Evolutionary conservation across 2,113 vertebrate genomes (phyloP).

Genomic region (Geothlypis trichas): DNA sequence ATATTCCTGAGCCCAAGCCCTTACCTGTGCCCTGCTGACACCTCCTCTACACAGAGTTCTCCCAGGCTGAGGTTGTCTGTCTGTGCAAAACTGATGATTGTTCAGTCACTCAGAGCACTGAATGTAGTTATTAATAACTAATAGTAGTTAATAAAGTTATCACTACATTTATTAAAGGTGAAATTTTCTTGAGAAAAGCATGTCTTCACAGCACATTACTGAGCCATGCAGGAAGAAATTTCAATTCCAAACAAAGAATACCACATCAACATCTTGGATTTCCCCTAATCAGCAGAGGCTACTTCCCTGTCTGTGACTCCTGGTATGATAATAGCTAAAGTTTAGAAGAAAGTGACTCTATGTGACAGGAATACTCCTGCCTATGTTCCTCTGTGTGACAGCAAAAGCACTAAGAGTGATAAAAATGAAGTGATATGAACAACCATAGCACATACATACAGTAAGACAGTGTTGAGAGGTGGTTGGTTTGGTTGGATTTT

Average conservation of each 20-base stretch:
- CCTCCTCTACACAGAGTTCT: neutral
- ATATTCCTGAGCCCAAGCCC: neutral
- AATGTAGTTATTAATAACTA: too few species aligned
- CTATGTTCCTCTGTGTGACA: neutral
- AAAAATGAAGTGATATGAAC: neutral
- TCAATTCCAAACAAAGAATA: neutral
- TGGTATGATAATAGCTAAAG: neutral
- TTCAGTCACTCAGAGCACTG: neutral
- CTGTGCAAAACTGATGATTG: neutral
- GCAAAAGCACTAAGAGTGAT: neutral
- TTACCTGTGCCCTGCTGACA: neutral
- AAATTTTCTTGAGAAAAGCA: neutral
- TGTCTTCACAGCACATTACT: neutral
- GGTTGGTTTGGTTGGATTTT: neutral
- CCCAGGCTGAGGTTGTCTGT: rapidly evolving
- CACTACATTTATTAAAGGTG: neutral
- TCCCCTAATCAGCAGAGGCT: neutral
- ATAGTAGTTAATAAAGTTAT: neutral
- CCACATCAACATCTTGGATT: neutral
- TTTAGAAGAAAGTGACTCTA: neutral
- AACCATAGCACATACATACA: neutral
- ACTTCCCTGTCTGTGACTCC: neutral
- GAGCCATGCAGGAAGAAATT: neutral
- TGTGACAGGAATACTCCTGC: neutral
- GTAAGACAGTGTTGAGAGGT: neutral